A percentile compares a stretch with the other conserved stretches of the same genome.
These are phyloP conservation scores for Erithacus rubecula DNA, from an alignment of 2,797 vertebrate species.

Conservation along the genomic window DNA sequence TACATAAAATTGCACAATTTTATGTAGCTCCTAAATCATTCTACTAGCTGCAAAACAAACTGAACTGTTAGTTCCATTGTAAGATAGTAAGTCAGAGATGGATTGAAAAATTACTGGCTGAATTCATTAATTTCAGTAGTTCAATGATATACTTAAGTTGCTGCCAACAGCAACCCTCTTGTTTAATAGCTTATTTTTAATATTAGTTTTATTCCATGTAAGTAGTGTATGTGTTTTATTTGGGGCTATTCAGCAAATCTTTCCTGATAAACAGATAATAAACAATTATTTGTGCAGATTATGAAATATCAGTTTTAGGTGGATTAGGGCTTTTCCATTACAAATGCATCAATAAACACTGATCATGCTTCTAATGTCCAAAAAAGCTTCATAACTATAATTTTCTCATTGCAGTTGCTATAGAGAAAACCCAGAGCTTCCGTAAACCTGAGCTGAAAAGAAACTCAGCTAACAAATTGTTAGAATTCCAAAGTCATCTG, in stretches of 20 bases:
- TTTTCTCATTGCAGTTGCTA: neutral
- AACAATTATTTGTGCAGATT: neutral
- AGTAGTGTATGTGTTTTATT: neutral
- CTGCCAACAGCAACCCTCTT: neutral
- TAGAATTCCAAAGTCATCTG: neutral
- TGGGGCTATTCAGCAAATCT: neutral
- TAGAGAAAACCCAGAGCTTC: neutral
- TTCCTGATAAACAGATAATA: neutral
- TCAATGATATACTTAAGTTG: neutral
- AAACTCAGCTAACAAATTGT: neutral
- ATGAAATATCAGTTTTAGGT: neutral
- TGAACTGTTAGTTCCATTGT: neutral
- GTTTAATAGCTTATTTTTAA: neutral
- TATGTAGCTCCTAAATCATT: neutral
- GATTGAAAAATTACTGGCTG: neutral
- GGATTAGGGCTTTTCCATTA: neutral
- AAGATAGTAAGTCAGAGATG: neutral
- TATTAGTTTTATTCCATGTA: neutral
- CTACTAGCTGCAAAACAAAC: neutral
- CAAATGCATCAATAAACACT: neutral
- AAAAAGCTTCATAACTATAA: neutral
- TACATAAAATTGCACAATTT: neutral
- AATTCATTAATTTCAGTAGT: neutral
- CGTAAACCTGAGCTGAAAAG: neutral
- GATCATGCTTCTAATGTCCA: neutral